Conservation (phyloP, 2,888 invertebrate genomes). For the Hypselothyrea guttata region DNA sequence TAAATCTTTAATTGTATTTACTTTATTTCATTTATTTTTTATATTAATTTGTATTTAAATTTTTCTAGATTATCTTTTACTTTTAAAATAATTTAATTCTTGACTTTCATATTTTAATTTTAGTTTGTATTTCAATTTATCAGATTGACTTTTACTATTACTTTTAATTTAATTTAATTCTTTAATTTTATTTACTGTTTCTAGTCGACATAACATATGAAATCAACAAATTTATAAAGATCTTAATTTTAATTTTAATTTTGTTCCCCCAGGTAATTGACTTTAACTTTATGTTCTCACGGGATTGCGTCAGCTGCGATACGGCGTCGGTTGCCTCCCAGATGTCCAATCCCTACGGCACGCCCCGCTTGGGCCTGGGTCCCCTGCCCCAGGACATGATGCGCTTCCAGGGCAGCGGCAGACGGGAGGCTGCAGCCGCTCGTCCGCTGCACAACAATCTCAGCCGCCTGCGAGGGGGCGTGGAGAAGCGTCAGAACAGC, state of each 20-base stretch:
- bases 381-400: constrained; percentile 80
- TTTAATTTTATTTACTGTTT: no score
- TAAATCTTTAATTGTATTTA: no score
- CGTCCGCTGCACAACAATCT: constrained; percentile 80
- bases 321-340: constrained; percentile 72
- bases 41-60: no score
- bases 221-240: no score
- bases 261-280: constrained; percentile 80
- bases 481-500: constrained; percentile 43
- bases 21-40: no score
- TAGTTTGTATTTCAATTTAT: no score
- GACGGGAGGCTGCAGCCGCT: constrained; percentile 61
- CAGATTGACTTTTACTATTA: neutral
- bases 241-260: no score
- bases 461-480: constrained; percentile 73
- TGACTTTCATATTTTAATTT: no score
- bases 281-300: constrained; percentile 83
- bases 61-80: no score
- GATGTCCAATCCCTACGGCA: constrained; percentile 76
- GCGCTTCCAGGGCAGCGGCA: constrained; percentile 75
- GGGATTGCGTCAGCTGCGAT: constrained; percentile 82
- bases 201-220: no score
- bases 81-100: no score
- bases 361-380: constrained; percentile 68
- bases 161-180: neutral